Evolutionary conservation across 2,797 vertebrate species (phyloP).

Genomic region (Fistularia tabacaria): DNA sequence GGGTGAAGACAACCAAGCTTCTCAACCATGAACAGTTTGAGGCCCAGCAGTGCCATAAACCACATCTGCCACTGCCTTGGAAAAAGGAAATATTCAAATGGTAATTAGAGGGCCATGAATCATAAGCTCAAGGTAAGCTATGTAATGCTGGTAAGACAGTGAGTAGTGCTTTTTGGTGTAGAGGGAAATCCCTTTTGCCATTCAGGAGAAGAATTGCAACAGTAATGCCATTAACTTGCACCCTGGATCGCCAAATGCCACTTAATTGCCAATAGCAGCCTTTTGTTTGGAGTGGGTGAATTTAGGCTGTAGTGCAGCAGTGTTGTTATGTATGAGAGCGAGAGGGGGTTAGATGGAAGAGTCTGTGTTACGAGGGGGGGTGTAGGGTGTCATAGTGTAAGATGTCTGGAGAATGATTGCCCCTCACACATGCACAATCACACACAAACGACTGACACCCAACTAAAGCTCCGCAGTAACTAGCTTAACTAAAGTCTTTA

Average conservation of each 20-base stretch:
- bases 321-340: conserved; percentile 46
- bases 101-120: conserved; percentile 79
- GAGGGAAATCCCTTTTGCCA: conserved; percentile 79
- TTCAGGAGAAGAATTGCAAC: conserved; percentile 80
- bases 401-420: conserved; percentile 75
- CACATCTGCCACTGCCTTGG: conserved; percentile 57
- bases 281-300: conserved; percentile 77
- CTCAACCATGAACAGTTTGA: conserved; percentile 50
- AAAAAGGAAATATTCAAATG: conserved; percentile 79
- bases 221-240: conserved; percentile 83
- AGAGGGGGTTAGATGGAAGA: conserved; percentile 59
- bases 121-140: conserved; percentile 84
- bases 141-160: conserved; percentile 84
- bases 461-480: conserved; percentile 95
- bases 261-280: conserved; percentile 81
- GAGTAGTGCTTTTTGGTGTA: conserved; percentile 80
- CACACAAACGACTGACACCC: conserved; percentile 82
- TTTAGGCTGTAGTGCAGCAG: conserved; percentile 62
- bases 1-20: conserved; percentile 54
- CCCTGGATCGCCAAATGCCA: conserved; percentile 79
- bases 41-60: conserved; percentile 55
- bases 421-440: conserved; percentile 72
- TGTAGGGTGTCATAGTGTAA: conserved; percentile 72
- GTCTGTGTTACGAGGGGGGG: conserved; percentile 62
- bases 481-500: conserved; percentile 99